phyloP scores from a whole-genome alignment of 2,797 vertebrate genomes.

The Uromys caudimaculatus region DNA sequence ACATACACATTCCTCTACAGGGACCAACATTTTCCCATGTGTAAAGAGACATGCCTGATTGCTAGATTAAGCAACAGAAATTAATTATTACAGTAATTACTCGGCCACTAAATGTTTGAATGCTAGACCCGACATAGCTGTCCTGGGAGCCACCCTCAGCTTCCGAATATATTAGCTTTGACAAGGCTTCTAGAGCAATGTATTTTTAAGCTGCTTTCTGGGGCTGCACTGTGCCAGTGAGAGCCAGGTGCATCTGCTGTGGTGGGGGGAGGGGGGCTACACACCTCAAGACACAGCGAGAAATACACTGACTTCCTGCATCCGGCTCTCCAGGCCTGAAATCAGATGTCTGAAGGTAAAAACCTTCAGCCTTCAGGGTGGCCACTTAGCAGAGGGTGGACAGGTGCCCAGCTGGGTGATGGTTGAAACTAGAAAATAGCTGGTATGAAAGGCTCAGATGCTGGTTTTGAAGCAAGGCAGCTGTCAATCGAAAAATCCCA shows the following conservation, averaged over 20 bases:
- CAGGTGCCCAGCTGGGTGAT: conserved; percentile 16
- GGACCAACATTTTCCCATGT: conserved; percentile 76
- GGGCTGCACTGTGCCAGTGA: conserved; percentile 67
- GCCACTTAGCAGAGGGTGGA: conserved; percentile 49
- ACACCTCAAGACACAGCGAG: conserved; percentile 58
- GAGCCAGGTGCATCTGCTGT: conserved; percentile 80
- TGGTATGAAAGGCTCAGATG: not conserved
- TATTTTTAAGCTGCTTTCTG: conserved; percentile 82
- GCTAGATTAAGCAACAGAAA: conserved; percentile 83
- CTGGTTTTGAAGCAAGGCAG: not conserved
- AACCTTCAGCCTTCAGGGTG: conserved; percentile 55
- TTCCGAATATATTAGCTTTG: conserved; percentile 80
- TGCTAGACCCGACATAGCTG: conserved; percentile 69
- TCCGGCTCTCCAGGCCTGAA: conserved; percentile 63
- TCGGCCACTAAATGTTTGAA: conserved; percentile 79
- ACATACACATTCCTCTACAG: conserved; percentile 36
- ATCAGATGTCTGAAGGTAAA: conserved; percentile 48
- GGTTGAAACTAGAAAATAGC: conserved; percentile 53
- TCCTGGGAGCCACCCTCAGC: conserved; percentile 75
- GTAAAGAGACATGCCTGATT: conserved; percentile 81
- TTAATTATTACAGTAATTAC: conserved; percentile 85
- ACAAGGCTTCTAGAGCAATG: conserved; percentile 78
- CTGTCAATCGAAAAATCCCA: not conserved
- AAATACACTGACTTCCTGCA: conserved; percentile 64
- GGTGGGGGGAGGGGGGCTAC: conserved; percentile 9